A percentile compares a stretch with the other conserved stretches of the same genome.
phyloP scores from a whole-genome alignment of 2,797 vertebrate genomes.

The Pipistrellus pipistrellus region DNA sequence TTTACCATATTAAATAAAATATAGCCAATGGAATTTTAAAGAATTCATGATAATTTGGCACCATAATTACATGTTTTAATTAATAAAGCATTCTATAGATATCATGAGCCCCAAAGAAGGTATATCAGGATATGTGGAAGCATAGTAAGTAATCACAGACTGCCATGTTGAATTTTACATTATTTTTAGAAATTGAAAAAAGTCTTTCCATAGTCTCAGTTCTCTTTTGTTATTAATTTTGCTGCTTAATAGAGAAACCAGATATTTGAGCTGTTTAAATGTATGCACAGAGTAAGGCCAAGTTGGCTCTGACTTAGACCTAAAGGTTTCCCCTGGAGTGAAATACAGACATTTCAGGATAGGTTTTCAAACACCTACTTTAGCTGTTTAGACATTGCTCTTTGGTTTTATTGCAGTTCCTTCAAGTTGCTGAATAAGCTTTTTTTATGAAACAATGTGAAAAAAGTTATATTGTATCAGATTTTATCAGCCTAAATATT shows the following conservation, averaged over 20 bases:
- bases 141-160: background rate
- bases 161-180: background rate
- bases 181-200: background rate
- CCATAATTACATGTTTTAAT: background rate
- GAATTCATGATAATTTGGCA: background rate
- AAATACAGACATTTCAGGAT: background rate
- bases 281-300: background rate
- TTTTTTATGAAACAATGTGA: conserved; percentile 34
- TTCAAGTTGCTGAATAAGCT: background rate
- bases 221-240: background rate
- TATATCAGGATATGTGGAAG: background rate
- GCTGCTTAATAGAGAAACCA: background rate
- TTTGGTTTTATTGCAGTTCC: background rate
- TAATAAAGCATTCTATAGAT: background rate
- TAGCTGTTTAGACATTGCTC: background rate
- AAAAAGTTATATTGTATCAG: background rate
- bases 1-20: background rate
- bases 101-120: background rate
- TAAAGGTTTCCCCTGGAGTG: background rate
- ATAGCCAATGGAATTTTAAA: background rate
- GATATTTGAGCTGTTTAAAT: background rate
- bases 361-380: background rate
- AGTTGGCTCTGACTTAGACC: background rate
- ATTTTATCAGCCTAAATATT: background rate
- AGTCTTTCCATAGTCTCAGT: background rate